Percentiles rank a stretch among this genome's conserved stretches.
These are phyloP conservation scores for Blennius ocellaris DNA, from an alignment of 2,113 vertebrate species.

Conservation along the genomic window DNA sequence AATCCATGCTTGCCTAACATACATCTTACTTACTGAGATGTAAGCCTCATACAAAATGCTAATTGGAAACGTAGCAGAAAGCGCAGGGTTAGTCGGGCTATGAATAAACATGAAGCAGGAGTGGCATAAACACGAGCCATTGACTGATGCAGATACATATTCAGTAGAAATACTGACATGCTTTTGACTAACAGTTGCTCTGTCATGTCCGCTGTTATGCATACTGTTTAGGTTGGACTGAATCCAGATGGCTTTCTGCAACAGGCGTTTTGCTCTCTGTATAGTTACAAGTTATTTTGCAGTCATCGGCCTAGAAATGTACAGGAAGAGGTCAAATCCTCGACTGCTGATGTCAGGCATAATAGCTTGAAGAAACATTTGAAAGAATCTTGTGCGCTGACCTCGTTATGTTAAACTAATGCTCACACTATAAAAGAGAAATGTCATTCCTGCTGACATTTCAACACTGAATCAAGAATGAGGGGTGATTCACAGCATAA, in stretches of 20 bases:
- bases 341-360: background rate
- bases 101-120: slow-evolving; percentile 70
- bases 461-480: background rate
- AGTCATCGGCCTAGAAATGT: background rate
- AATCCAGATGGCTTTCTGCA: slow-evolving; percentile 46
- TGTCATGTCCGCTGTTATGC: slow-evolving; percentile 24
- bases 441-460: too few relatives aligned
- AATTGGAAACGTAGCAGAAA: slow-evolving; percentile 54
- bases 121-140: slow-evolving; percentile 50
- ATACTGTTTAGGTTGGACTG: slow-evolving; percentile 31
- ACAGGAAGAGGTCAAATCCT: slow-evolving; percentile 36
- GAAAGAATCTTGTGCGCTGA: slow-evolving; percentile 25
- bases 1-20: slow-evolving; percentile 18
- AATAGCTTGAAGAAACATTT: slow-evolving; percentile 24
- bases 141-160: slow-evolving; percentile 56
- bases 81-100: slow-evolving; percentile 56
- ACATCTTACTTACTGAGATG: slow-evolving; percentile 49
- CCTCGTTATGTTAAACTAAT: slow-evolving; percentile 17
- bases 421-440: too few relatives aligned
- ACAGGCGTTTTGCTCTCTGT: slow-evolving; percentile 2
- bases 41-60: slow-evolving; percentile 48
- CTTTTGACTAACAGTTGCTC: slow-evolving; percentile 51
- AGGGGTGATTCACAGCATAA: background rate
- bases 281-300: slow-evolving; percentile 18
- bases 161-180: slow-evolving; percentile 43